Base-by-base conservation (phyloP, 2,113 vertebrate species). In the Lepisosteus oculatus region DNA sequence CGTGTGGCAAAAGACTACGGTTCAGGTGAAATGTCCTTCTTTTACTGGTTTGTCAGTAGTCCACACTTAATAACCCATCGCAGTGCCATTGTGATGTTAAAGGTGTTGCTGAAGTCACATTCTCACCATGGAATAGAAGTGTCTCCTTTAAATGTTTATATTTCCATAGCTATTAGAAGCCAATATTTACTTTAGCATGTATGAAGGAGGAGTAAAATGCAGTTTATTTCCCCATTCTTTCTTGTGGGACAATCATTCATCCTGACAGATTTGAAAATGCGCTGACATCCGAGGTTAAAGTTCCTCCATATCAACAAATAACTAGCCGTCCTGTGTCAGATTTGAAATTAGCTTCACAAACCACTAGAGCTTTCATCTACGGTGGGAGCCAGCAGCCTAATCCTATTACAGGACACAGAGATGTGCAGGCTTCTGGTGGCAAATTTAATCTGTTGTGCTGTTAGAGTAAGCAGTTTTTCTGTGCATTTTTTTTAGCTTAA, bases 391-490 rank as follows among this genome's bases (percentile, higher is more conserved):
- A 57, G 73, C 78, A 68, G 64, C 65, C 61, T 84, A 82, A 80
- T 80, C 73, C 70, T 64, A 74, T 81, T 84, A 76, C 69, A 45
- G 73, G 73, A 74, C 43, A 45, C 76, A 72, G 45, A 65, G 72
- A 79, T 65, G 63, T 76, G 42, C 72, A 75, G 72, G 72, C 67
- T 74, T 77, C 56, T 76, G 73, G 51, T 73, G 54, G 77, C 62
- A 79, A 76, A 80, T 80, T 74, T 77, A 75, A 79, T 76, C 77
- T 74, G 73, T 45, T 45, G 17, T 71, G 63, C 61, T 77, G 55
- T 67, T 59, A 72, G 55, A 80, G 59, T 69, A 71, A 72, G 63
- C 57, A 63, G 45, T 72, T 71, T 74, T 73, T 63, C 55, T 45
- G 61, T 70, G 69, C 64, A 44, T 77, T 54, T 74, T 59, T 62